Evolutionary conservation across 2,888 invertebrate genomes (phyloP).

Genomic region (Campoplex nolae): DNA sequence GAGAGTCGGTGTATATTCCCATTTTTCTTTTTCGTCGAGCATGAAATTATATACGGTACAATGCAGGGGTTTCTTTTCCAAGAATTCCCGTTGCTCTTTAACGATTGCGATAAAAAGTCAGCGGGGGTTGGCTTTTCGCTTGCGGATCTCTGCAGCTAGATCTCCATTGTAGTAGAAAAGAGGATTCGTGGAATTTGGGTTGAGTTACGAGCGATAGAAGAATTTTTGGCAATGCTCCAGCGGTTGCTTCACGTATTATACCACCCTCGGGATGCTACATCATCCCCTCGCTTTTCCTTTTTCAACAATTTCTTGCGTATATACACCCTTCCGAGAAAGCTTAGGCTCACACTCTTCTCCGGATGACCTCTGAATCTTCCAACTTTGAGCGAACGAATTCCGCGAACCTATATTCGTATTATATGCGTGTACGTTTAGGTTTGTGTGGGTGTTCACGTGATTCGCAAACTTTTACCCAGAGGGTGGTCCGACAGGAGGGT

Average conservation of each 20-base stretch:
- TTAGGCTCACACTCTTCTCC: slow-evolving; percentile 8
- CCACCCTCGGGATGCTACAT: slow-evolving; percentile 29
- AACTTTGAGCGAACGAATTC: slow-evolving; percentile 56
- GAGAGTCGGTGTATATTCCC: background rate
- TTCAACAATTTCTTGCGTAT: slow-evolving; percentile 26
- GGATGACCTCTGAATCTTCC: slow-evolving; percentile 52
- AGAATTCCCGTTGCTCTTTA: slow-evolving; percentile 56
- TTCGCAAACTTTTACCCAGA: slow-evolving; percentile 25
- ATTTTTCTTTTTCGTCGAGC: background rate
- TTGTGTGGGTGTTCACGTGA: background rate
- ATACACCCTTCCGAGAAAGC: slow-evolving; percentile 22
- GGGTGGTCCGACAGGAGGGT: slow-evolving; percentile 29
- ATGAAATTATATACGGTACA: background rate
- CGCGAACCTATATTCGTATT: slow-evolving; percentile 19
- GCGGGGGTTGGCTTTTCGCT: background rate
- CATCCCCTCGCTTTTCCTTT: slow-evolving; percentile 10
- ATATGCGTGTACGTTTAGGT: background rate
- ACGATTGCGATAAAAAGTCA: slow-evolving; percentile 64
- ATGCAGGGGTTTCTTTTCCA: slow-evolving; percentile 61
- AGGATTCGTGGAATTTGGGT: slow-evolving; percentile 57
- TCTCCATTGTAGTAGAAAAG: slow-evolving; percentile 36
- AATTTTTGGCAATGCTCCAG: slow-evolving; percentile 58
- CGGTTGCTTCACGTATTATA: slow-evolving; percentile 57
- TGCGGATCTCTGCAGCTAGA: slow-evolving; percentile 26
- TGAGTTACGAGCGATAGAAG: slow-evolving; percentile 46